Percentiles rank a stretch among this genome's conserved stretches.
Conservation (phyloP, 2,888 invertebrate species). For the Drosophila macrospina region DNA sequence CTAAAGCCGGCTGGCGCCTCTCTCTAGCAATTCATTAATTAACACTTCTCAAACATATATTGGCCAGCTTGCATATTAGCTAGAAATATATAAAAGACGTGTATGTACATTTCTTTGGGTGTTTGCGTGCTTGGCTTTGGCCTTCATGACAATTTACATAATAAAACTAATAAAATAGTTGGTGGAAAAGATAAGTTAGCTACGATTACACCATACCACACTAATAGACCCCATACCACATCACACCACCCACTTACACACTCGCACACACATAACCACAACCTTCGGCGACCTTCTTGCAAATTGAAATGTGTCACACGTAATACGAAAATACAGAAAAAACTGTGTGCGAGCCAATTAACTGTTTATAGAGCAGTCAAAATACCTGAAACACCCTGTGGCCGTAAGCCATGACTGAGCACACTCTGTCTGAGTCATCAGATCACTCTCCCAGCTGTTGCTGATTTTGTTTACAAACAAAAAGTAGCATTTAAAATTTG, state of each 20-base stretch:
- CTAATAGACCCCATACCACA: conserved; percentile 18
- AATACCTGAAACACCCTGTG: conserved; percentile 41
- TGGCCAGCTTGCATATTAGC: conserved; percentile 29
- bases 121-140: conserved; percentile 35
- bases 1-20: conserved; percentile 16
- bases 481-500: conserved; percentile 36
- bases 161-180: conserved; percentile 52
- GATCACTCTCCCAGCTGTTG: conserved; percentile 44
- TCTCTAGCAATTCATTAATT: conserved; percentile 24
- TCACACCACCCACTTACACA: conserved; percentile 24
- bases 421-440: conserved; percentile 35
- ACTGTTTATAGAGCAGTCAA: conserved; percentile 20
- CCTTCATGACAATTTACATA: conserved; percentile 51
- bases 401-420: conserved; percentile 15
- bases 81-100: conserved; percentile 6
- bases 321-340: conserved; percentile 33
- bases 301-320: conserved; percentile 54
- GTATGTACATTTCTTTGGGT: conserved; percentile 8
- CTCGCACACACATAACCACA: conserved; percentile 13
- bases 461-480: conserved; percentile 72
- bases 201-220: conserved; percentile 26
- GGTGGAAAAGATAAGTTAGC: conserved; percentile 40
- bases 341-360: conserved; percentile 16
- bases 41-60: conserved; percentile 9
- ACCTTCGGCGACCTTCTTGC: conserved; percentile 52